Conservation (phyloP, 2,888 invertebrate species). For the Eulithis testata region DNA sequence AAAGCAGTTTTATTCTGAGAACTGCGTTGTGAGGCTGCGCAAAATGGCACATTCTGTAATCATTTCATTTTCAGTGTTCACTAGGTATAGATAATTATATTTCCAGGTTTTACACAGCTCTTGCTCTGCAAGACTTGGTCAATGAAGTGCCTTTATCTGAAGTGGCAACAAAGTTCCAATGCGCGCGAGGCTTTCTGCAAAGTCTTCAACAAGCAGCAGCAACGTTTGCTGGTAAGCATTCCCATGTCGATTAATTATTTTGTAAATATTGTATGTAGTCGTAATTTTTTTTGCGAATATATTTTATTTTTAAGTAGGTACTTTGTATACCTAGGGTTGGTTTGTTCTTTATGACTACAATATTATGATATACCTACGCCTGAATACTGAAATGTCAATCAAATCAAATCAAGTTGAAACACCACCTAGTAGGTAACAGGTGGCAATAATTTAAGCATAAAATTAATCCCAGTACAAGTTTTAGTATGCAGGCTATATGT, state of each 20-base stretch:
- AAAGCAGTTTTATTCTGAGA: no score
- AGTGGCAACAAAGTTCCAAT: conserved; percentile 94
- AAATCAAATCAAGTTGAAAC: no score
- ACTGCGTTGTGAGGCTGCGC: no score
- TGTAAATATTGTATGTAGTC: no score
- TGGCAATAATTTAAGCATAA: no score
- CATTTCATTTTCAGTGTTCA: background rate
- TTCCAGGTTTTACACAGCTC: conserved; percentile 92
- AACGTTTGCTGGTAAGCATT: conserved; percentile 92
- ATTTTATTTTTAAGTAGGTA: no score
- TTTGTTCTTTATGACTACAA: background rate
- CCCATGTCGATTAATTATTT: no score
- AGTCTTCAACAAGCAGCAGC: conserved; percentile 97
- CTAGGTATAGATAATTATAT: conserved; percentile 14
- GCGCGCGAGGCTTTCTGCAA: conserved; percentile 95
- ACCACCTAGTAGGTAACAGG: background rate
- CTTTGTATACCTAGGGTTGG: no score
- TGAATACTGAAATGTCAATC: no score
- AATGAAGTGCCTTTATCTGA: conserved; percentile 93
- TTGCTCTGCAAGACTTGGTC: conserved; percentile 96
- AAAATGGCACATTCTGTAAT: background rate
- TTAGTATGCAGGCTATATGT: background rate
- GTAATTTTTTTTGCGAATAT: no score
- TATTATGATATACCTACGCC: no score
- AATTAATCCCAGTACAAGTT: no score